Conservation (phyloP, 2,797 vertebrate species). For the Oophaga sylvatica region DNA sequence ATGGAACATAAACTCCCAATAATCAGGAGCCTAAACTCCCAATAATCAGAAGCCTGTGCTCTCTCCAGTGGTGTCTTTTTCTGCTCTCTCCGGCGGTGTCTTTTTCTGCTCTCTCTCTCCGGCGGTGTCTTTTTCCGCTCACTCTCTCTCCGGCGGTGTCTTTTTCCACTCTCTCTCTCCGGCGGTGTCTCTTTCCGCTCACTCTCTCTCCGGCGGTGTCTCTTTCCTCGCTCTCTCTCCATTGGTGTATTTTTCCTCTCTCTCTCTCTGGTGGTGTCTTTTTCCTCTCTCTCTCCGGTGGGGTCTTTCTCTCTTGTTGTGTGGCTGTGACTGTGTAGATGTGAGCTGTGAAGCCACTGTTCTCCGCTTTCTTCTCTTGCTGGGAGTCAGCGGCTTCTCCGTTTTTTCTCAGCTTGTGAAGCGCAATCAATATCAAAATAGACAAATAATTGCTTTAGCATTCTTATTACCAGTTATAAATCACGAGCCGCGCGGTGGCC, state of each 20-base stretch:
- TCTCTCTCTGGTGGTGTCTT: no score
- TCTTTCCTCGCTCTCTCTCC: no score
- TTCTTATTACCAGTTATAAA: constrained; percentile 50
- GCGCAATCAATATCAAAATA: constrained; percentile 63
- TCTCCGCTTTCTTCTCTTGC: neutral
- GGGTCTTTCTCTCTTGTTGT: neutral
- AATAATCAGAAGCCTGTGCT: neutral
- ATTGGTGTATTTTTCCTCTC: no score
- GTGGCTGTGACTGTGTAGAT: constrained; percentile 2
- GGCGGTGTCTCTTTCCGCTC: no score
- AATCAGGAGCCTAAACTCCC: neutral
- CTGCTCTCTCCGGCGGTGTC: no score
- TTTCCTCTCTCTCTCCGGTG: no score
- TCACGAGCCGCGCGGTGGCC: constrained; percentile 6
- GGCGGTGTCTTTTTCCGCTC: no score
- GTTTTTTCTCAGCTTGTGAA: constrained; percentile 59
- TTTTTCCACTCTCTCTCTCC: no score
- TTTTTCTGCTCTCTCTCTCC: no score
- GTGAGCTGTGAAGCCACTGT: neutral
- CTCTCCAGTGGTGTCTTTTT: neutral
- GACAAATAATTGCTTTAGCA: constrained; percentile 62
- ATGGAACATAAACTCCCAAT: neutral
- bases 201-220: no score
- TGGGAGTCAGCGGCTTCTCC: constrained; percentile 41
- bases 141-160: no score